Percentiles rank a stretch among this genome's conserved stretches.
Conservation (phyloP, 2,797 vertebrate genomes). For the Harpagifer antarcticus region DNA sequence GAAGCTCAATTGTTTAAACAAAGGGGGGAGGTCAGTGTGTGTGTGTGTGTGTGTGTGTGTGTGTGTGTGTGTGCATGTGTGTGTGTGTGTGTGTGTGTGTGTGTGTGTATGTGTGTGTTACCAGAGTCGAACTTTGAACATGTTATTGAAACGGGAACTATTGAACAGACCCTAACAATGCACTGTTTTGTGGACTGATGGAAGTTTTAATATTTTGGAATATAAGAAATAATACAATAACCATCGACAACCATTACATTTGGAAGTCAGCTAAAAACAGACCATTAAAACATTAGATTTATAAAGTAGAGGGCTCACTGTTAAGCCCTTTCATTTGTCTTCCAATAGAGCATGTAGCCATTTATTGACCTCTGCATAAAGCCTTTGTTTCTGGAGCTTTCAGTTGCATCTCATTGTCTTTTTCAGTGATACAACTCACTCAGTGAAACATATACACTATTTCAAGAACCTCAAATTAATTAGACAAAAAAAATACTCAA, state of each 20-base stretch:
- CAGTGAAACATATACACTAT: constrained; percentile 7
- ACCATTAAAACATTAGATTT: not conserved
- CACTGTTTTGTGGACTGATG: not conserved
- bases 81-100: not conserved
- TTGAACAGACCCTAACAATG: not conserved
- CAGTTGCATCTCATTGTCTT: not conserved
- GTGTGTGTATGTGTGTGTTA: no score
- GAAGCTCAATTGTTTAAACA: not conserved
- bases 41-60: not conserved
- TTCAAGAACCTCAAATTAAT: constrained; percentile 21
- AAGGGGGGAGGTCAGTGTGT: not conserved
- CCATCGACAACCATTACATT: not conserved
- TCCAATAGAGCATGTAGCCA: not conserved
- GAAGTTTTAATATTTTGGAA: not conserved
- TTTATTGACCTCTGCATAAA: not conserved
- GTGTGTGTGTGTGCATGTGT: not conserved
- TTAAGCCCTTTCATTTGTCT: not conserved
- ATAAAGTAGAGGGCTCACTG: not conserved
- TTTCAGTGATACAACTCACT: not conserved
- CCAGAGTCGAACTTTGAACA: not conserved
- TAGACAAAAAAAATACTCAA: constrained; percentile 4
- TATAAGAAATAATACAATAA: not conserved
- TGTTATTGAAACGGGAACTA: not conserved
- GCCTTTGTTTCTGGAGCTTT: not conserved
- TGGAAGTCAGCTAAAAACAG: not conserved